Evolutionary conservation across 2,113 vertebrate genomes (phyloP).

Genomic region (Rhynchomys soricoides): DNA sequence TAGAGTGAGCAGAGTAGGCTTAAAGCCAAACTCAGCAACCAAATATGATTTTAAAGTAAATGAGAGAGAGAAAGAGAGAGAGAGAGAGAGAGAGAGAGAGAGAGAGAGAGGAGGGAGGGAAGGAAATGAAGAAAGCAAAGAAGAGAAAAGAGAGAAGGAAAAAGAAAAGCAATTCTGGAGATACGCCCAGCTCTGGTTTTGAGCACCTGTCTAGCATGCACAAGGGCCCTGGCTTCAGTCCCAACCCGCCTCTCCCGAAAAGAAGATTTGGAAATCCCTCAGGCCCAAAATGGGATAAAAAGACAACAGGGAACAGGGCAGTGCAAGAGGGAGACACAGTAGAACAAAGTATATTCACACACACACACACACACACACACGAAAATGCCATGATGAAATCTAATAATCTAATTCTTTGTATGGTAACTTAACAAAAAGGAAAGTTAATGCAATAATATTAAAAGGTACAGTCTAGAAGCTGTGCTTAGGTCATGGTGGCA

Average conservation of each 20-base stretch:
- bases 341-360: not conserved
- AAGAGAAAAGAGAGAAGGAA: too few species aligned
- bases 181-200: not conserved
- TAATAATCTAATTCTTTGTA: not conserved
- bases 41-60: not conserved
- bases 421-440: not conserved
- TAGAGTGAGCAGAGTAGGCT: not conserved
- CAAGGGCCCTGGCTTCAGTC: not conserved
- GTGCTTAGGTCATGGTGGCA: not conserved
- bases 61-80: not conserved
- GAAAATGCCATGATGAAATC: not conserved
- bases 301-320: not conserved
- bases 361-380: too few species aligned
- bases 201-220: not conserved
- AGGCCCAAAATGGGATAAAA: not conserved
- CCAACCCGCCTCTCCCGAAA: not conserved
- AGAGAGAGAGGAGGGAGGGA: too few species aligned
- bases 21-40: not conserved
- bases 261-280: not conserved
- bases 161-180: too few species aligned
- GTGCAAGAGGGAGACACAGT: not conserved
- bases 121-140: not conserved
- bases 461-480: not conserved
- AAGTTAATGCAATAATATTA: not conserved
- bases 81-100: not conserved